Percentiles rank a stretch among this genome's conserved stretches.
phyloP scores from a whole-genome alignment of 2,888 invertebrate species.

The Dicyrtoma fusca region DNA sequence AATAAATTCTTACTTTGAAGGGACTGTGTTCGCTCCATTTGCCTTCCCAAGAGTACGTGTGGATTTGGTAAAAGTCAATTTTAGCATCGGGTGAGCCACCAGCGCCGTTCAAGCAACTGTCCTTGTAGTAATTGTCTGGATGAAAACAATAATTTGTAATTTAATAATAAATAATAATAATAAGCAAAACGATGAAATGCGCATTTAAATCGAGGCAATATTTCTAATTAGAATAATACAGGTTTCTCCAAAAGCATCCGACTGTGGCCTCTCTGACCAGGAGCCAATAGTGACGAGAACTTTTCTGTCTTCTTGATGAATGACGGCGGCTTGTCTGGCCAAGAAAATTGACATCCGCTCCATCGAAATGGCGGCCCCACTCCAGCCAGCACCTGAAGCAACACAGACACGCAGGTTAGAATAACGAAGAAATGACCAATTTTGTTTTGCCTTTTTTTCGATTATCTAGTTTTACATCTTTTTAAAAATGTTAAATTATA shows the following conservation, averaged over 20 bases:
- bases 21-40: conserved; percentile 54
- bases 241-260: conserved; percentile 55
- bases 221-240: too few relatives aligned
- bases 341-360: conserved; percentile 53
- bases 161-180: not conserved
- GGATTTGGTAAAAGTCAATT: conserved; percentile 57
- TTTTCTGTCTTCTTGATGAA: conserved; percentile 52
- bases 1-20: conserved; percentile 44
- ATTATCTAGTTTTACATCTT: too few relatives aligned
- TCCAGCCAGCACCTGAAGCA: conserved; percentile 58
- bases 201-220: too few relatives aligned
- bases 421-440: too few relatives aligned
- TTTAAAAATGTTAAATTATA: too few relatives aligned
- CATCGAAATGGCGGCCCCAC: conserved; percentile 50
- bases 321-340: conserved; percentile 55
- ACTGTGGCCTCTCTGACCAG: conserved; percentile 56
- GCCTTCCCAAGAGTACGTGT: conserved; percentile 55
- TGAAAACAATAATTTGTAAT: too few relatives aligned
- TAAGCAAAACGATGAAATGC: not conserved
- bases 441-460: too few relatives aligned
- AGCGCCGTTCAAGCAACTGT: conserved; percentile 45
- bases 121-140: conserved; percentile 55
- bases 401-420: too few relatives aligned
- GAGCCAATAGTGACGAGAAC: conserved; percentile 57
- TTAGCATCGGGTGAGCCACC: conserved; percentile 51